Base-by-base conservation (phyloP, 2,888 invertebrate species). In the Heliconius ismenius region DNA sequence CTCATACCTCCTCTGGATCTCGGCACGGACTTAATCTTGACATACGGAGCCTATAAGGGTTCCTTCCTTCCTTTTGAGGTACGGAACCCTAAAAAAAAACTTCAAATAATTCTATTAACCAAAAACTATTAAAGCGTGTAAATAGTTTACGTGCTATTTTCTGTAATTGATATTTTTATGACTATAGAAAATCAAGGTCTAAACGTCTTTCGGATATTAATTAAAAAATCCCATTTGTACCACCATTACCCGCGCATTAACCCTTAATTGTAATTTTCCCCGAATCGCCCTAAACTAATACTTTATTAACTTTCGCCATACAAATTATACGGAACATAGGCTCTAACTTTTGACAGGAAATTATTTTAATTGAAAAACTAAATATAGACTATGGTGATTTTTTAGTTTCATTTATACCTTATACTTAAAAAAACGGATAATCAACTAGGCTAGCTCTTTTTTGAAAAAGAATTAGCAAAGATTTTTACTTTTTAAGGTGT, bases 241-340 rank as follows among this genome's bases (percentile, higher is more conserved):
- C 60, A 43, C 73, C 73, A 76, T 76, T 70, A 76, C 65, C 64
- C 73, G 73, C 68, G 60, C 70, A 74, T 78, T 76, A 76, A 76
- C 65, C 77, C 74, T 32, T 28, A 74, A 70, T 63, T 58, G 54
- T 49, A 39, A 58, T 64, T 60, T 76, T 76, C 75, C 62, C 65
- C 72, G 73, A 78, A 78, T 65, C 65, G 75, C 60, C 58, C 24
- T 58, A 13, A 67, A 70, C 39, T 64, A 63, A 69, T 69, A 74
- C 68, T 49, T 76, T 64, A 73, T 70, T 64, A 67, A 60, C 43
- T 69, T 77, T 77, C 75, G 70, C 32, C 67, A 49, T 70, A 77
- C 70, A 75, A 77, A 70, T 72, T 70, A 74, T 60, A 60, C 69
- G 58, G 49, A 58, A 58, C 68, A 15, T 24, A 43, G 43, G 18